phyloP scores from a whole-genome alignment of 2,797 vertebrate genomes.

The Periparus ater region DNA sequence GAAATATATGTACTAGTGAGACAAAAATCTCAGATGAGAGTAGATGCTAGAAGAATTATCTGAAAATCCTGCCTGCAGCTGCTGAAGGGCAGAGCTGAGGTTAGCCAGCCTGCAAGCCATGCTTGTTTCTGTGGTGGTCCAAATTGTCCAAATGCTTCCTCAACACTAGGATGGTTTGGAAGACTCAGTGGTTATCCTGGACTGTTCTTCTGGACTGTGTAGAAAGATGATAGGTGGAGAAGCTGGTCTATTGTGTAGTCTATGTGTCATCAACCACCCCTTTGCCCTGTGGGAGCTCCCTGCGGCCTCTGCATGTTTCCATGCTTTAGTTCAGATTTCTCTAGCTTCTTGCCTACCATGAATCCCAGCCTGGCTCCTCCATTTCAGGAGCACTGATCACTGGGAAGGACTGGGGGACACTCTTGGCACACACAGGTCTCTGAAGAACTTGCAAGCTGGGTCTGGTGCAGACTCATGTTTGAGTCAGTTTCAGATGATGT shows the following conservation, averaged over 20 bases:
- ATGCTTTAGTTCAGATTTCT: background rate
- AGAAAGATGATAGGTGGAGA: background rate
- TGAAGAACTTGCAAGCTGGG: background rate
- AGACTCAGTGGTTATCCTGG: background rate
- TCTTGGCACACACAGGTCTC: accelerated
- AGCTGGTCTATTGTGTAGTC: background rate
- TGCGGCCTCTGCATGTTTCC: background rate
- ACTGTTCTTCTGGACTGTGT: background rate
- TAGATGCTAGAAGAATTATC: background rate
- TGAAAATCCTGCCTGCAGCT: background rate
- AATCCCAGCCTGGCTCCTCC: background rate
- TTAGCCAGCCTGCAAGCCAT: background rate
- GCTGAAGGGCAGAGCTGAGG: background rate
- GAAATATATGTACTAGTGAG: background rate
- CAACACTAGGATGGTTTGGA: background rate
- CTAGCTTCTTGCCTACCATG: background rate
- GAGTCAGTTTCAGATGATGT: background rate
- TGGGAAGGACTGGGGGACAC: background rate
- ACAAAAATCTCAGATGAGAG: background rate
- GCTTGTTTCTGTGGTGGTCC: accelerated
- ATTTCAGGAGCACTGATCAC: background rate
- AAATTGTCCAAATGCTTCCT: background rate
- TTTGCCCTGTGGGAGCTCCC: background rate
- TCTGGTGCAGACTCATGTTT: background rate
- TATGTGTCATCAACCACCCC: background rate